Base-by-base conservation (phyloP, 2,888 invertebrate species). In the Crematogaster levior region DNA sequence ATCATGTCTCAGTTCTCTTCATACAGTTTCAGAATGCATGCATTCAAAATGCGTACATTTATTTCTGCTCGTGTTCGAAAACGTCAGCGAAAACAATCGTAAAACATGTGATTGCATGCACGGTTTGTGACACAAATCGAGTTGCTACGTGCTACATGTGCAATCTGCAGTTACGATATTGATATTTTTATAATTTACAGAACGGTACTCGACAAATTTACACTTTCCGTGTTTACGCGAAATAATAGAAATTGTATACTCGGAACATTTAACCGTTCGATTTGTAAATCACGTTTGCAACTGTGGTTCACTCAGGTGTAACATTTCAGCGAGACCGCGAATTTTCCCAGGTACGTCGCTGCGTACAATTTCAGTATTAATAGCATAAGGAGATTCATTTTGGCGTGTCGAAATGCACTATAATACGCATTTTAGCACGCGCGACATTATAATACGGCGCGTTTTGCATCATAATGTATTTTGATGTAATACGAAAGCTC, bases 261-360 rank as follows among this genome's bases (percentile, higher is more conserved):
- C 51, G 63, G 24, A n/a, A 68, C 18, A 56, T 12, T 56, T 68
- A 24, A 43, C 18, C 66, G 68, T 10, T 37, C 43, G 56, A 37
- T 40, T 40, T 30, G 51, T 15, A 43, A 56, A 21, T 43, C 58
- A 34, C 82, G 66, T 66, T 58, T 73, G 68, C 58, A 60, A 81
- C 6, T 63, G 72, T 85, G 86, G 83, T 84, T 88, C 86, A 81
- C 82, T 88, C 88, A 83, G 86, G 81, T 80, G 83, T 77, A 85
- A 85, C 72, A 65, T 81, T 56, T 60, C 74, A 60, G 37, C 48
- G 53, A 80, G 30, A 72, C 27, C 15, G 77, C 81, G 37, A 63
- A 53, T 27, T 43, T 79, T 48, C 3, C 43, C 56, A 82, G 46
- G 30, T 73, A 65, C 51, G 43, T 70, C 60, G 65, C 15, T 65